Base-by-base conservation (phyloP, 2,888 invertebrate genomes). In the Athalia circularis region DNA sequence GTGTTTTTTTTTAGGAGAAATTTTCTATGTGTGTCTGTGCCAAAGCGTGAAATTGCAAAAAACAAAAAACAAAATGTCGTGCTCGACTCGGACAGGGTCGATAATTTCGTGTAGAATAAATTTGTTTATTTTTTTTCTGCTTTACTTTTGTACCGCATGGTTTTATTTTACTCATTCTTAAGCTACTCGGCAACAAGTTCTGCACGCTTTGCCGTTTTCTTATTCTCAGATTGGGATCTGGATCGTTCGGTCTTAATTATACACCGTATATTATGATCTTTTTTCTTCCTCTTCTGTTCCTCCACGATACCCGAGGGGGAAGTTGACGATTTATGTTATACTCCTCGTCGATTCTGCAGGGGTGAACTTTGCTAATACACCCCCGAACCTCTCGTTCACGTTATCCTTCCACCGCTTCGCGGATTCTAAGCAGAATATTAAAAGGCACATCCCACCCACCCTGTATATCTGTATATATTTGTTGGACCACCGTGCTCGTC, bases 331-430 rank as follows among this genome's bases (percentile, higher is more conserved):
- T 68, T 54, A 68, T 68, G 68, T 50, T 29, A 1, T 29, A 29
- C 29, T 50, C 15, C 4, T 29, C 68, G 68, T 68, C 68, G 52
- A 68, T 68, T 29, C 29, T 29, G 29, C 29, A 29, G 54, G 68
- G 68, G 52, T 68, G 43, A 68, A 68, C 68, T 68, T 68, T 54
- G 68, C 29, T 54, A 68, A 68, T 68, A 68, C 50, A 65, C 48
- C 29, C 48, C 29, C 48, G 48, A 68, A 54, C 54, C 68, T 54
- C 68, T 68, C 52, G 50, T 68, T 54, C 43, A 29, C 43, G 54
- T 29, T 29, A 54, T 68, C 68, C 54, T 15, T 11, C 47, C 6
- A 13, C 65, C 47, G 65, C 13, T 47, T 13, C 5, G 59, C n/a
- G 65, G 8, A 65, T 48, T 65, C 43, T 8, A 11, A 29, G n/a